phyloP scores from a whole-genome alignment of 2,113 vertebrate species.

The Pollimyrus isidori region DNA sequence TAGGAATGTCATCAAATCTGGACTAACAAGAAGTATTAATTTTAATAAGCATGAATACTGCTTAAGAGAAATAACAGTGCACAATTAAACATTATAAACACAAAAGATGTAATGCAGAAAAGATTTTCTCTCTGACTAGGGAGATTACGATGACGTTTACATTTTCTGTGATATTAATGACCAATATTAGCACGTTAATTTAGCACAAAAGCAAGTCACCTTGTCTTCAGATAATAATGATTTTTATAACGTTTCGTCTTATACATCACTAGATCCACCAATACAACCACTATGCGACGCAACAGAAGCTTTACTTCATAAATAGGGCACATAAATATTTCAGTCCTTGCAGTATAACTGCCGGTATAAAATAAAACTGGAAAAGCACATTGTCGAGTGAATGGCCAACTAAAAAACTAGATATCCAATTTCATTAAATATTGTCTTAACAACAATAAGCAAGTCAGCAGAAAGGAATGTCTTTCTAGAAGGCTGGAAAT shows the following conservation, averaged over 20 bases:
- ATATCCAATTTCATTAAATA: not conserved
- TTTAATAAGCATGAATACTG: not conserved
- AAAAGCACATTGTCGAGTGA: slow-evolving; percentile 1
- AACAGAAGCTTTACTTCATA: not conserved
- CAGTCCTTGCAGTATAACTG: slow-evolving; percentile 10
- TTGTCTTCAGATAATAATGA: not conserved
- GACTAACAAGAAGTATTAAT: not conserved
- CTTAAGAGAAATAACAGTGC: not conserved
- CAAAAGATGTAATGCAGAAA: not conserved
- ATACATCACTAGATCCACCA: not conserved
- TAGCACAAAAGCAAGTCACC: not conserved
- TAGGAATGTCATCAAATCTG: not conserved
- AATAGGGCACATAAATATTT: slow-evolving; percentile 30
- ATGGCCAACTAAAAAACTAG: not conserved
- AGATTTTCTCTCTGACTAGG: not conserved
- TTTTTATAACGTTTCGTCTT: not conserved
- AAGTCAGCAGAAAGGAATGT: not conserved
- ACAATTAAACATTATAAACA: not conserved
- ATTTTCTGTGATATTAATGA: not conserved
- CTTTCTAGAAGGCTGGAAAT: not conserved
- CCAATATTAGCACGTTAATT: not conserved
- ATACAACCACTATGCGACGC: not conserved
- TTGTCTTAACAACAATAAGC: not conserved
- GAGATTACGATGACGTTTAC: not conserved
- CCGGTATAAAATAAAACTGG: slow-evolving; percentile 16